These are phyloP conservation scores for Cetoscarus ocellatus DNA, from an alignment of 2,797 vertebrate genomes.

Conservation along the genomic window DNA sequence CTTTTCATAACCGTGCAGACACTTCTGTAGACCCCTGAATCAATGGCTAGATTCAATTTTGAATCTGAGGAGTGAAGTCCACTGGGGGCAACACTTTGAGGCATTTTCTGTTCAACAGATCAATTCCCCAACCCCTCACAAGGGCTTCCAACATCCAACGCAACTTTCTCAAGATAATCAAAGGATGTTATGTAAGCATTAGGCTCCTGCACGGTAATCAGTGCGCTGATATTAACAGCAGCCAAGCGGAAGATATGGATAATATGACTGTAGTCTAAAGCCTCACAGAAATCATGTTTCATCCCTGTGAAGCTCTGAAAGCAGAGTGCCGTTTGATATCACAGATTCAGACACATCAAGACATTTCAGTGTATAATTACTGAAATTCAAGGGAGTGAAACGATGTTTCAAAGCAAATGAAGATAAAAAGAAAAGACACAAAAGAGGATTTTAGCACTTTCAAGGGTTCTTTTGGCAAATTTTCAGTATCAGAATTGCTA, in stretches of 20 bases:
- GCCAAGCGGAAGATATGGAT: neutral
- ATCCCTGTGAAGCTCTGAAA: slow-evolving; percentile 11
- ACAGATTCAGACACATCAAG: neutral
- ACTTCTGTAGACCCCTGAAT: neutral
- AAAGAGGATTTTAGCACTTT: neutral
- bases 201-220: neutral
- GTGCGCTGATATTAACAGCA: neutral
- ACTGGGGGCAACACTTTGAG: neutral
- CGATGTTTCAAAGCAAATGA: neutral
- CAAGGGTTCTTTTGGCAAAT: no score
- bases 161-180: slow-evolving; percentile 7
- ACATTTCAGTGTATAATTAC: neutral
- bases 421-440: neutral
- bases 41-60: slow-evolving; percentile 11
- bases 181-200: neutral
- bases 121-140: slow-evolving; percentile 19
- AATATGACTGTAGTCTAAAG: no score
- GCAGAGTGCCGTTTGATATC: neutral
- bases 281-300: neutral
- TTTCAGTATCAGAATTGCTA: no score
- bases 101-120: slow-evolving; percentile 9
- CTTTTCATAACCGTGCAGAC: neutral
- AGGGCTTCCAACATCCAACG: neutral
- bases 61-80: neutral
- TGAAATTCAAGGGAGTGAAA: neutral